These are phyloP conservation scores for Caradrina clavipalpis DNA, from an alignment of 2,888 invertebrate genomes.

Conservation along the genomic window DNA sequence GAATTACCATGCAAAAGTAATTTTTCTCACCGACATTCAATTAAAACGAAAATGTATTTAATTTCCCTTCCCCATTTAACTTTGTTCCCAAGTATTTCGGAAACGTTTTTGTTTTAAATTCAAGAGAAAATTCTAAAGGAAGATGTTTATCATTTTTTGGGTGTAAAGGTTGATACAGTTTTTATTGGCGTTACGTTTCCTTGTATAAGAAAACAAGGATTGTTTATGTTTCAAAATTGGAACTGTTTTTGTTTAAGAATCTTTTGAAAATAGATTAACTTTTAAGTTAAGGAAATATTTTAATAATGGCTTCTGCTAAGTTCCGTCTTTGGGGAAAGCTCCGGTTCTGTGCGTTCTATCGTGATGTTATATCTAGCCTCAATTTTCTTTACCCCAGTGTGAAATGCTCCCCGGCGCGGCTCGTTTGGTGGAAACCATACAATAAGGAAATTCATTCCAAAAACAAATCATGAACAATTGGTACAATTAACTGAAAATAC, in stretches of 20 bases:
- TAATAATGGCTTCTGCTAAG: not conserved
- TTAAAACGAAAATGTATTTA: constrained; percentile 57
- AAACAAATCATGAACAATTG: not conserved
- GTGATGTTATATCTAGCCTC: too few species aligned
- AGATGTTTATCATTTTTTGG: constrained; percentile 56
- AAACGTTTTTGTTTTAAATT: constrained; percentile 47
- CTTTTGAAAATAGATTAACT: not conserved
- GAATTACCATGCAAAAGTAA: constrained; percentile 44
- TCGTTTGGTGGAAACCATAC: too few species aligned
- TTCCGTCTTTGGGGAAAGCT: too few species aligned
- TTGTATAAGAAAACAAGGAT: constrained; percentile 36
- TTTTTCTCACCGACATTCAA: constrained; percentile 48
- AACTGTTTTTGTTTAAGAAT: not conserved
- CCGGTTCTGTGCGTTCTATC: too few species aligned
- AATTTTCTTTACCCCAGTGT: too few species aligned
- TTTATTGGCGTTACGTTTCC: constrained; percentile 47
- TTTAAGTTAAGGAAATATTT: constrained; percentile 1
- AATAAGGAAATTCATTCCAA: too few species aligned
- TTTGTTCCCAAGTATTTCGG: constrained; percentile 36
- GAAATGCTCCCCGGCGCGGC: too few species aligned
- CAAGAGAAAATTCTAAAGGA: constrained; percentile 38
- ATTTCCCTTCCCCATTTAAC: constrained; percentile 59
- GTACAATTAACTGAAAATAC: not conserved
- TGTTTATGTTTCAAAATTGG: constrained; percentile 26
- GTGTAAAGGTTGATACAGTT: constrained; percentile 31